Base-by-base conservation (phyloP, 2,888 invertebrate species). In the Orthosia incerta region DNA sequence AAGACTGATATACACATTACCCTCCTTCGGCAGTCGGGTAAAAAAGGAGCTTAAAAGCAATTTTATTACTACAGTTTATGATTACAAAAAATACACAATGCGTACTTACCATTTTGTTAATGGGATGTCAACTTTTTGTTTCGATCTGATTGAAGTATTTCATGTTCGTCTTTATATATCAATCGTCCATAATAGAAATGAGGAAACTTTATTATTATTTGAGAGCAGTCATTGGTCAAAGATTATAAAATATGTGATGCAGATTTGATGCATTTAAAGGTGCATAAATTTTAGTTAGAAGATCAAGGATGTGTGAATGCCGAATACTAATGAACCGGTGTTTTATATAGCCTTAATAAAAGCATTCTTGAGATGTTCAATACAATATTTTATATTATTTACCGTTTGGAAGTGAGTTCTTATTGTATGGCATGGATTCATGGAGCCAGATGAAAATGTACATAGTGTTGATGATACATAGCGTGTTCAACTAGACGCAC, bases 71-170 rank as follows among this genome's bases (percentile, higher is more conserved):
- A 16, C 31, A 59, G 3, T 60, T 67, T 46, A 69, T 13, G 12
- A 13, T 26, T 50, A 18, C 61, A 51, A 64, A n/a, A 53, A 60
- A 53, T 31, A 31, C 7, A 45, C 18, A 48, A 59, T 18, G n/a
- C 91, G 91, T 90, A 93, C 91, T 92, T 90, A 93, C 93, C 93
- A 93, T 93, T 84, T 89, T 92, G 88, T 7, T 86, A 76, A 85
- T 88, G 82, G 87, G 87, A 88, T 89, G 89, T 86, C 89, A 84
- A 88, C 86, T 86, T 83, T 55, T 64, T 83, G 87, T 86, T 86
- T 89, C 89, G 80, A 90, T 89, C 86, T 93, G 92, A 89, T 73
- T 88, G 61, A 79, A 74, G 61, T 76, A 80, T 74, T 75, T 74
- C 71, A 62, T 76, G 57, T 70, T 61, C 73, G 87, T 71, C 88